Conservation (phyloP, 2,888 invertebrate species). For the Dromius quadrimaculatus region DNA sequence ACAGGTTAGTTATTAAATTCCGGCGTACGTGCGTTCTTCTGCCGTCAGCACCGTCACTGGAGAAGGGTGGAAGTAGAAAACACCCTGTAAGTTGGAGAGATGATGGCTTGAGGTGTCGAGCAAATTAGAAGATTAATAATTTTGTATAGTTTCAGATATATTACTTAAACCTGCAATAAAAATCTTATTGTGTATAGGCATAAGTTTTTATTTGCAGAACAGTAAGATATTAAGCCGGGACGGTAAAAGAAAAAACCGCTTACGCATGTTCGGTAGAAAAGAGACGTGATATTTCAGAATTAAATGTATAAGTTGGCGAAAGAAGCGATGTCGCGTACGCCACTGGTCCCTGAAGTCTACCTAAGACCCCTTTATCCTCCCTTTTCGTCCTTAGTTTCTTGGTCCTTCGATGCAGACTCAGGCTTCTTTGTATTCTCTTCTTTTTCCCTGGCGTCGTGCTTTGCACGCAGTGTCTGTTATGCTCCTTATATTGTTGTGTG, state of each 20-base stretch:
- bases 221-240: not conserved
- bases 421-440: constrained; percentile 37
- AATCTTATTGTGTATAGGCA: too few relatives aligned
- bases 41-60: not conserved
- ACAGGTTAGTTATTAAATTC: constrained; percentile 57
- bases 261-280: constrained; percentile 20
- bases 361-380: constrained; percentile 20
- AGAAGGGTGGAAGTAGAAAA: not conserved
- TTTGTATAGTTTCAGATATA: too few relatives aligned
- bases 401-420: constrained; percentile 1
- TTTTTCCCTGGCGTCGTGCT: constrained; percentile 38
- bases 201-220: not conserved
- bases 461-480: constrained; percentile 45
- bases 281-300: constrained; percentile 26
- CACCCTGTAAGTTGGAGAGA: not conserved
- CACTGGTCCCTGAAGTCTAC: constrained; percentile 32
- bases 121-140: too few relatives aligned
- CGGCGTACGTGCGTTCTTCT: constrained; percentile 55
- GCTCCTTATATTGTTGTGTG: constrained; percentile 47
- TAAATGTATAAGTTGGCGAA: constrained; percentile 36
- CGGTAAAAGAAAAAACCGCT: constrained; percentile 18
- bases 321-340: constrained; percentile 33
- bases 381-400: not conserved
- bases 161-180: too few relatives aligned
- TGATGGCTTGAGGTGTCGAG: not conserved